These are phyloP conservation scores for Patella pellucida DNA, from an alignment of 2,888 invertebrate species.

Conservation along the genomic window DNA sequence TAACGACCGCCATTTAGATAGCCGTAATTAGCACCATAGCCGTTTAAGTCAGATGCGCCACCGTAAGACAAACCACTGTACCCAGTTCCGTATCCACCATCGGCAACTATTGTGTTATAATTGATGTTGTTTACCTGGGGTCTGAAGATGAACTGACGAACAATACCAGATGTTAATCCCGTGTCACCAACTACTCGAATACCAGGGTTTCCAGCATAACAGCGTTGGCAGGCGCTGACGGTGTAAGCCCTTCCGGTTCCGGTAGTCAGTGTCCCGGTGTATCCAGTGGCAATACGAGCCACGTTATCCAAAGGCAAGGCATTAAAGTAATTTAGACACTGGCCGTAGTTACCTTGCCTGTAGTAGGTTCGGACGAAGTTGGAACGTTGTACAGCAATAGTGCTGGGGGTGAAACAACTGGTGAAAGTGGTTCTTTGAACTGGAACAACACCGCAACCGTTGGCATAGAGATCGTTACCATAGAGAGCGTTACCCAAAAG, in stretches of 20 bases:
- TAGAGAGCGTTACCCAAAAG: too few species aligned
- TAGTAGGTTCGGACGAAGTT: neutral
- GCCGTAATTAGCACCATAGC: too few species aligned
- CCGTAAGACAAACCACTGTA: too few species aligned
- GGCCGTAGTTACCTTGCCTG: neutral
- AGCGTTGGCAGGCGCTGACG: neutral
- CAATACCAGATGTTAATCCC: neutral
- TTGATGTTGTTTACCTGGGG: too few species aligned
- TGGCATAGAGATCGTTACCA: too few species aligned
- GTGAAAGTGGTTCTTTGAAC: neutral
- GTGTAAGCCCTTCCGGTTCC: neutral
- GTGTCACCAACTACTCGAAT: neutral
- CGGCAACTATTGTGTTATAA: too few species aligned
- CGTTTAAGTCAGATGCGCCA: too few species aligned
- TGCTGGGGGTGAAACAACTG: neutral
- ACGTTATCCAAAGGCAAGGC: neutral
- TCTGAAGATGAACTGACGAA: conserved; percentile 3
- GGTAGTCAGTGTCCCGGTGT: neutral
- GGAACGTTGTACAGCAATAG: neutral
- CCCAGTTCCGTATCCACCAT: too few species aligned
- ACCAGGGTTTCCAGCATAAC: conserved; percentile 1
- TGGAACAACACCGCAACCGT: neutral
- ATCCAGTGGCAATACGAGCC: too few species aligned
- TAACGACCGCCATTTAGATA: too few species aligned
- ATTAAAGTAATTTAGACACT: neutral